Conservation (phyloP, 2,113 vertebrate species). For the Rhegmatorhina hoffmannsi region DNA sequence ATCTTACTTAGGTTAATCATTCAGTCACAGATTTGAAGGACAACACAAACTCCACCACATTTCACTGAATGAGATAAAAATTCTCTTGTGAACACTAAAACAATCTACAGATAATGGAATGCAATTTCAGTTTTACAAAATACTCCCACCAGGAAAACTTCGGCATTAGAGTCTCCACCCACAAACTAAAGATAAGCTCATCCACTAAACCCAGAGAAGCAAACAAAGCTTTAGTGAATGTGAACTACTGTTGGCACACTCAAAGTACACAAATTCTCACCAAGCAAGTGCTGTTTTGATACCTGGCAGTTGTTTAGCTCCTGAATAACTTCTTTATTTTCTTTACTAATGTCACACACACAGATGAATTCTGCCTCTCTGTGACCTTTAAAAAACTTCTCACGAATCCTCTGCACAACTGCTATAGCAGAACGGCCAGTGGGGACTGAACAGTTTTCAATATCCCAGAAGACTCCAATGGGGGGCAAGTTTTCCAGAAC, state of each 20-base stretch:
- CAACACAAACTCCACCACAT: not conserved
- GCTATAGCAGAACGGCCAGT: slow-evolving; percentile 90
- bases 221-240: not conserved
- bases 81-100: not conserved
- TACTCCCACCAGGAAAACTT: not conserved
- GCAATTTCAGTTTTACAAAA: not conserved
- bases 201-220: not conserved
- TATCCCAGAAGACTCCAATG: slow-evolving; percentile 98
- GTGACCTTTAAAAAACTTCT: slow-evolving; percentile 93
- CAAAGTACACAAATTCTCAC: not conserved
- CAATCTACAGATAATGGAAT: not conserved
- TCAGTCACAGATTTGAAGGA: not conserved
- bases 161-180: not conserved
- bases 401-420: slow-evolving; percentile 92
- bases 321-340: slow-evolving; percentile 97
- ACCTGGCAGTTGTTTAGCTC: slow-evolving; percentile 99
- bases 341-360: slow-evolving; percentile 98
- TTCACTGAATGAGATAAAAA: not conserved
- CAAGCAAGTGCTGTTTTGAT: not conserved
- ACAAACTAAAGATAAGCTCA: not conserved
- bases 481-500: slow-evolving; percentile 91
- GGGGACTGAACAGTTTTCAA: slow-evolving; percentile 96
- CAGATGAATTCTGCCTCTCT: slow-evolving; percentile 98
- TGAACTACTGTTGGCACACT: not conserved
- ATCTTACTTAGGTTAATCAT: not conserved